These are phyloP conservation scores for Labeo catla DNA, from an alignment of 2,113 vertebrate species.

Conservation along the genomic window DNA sequence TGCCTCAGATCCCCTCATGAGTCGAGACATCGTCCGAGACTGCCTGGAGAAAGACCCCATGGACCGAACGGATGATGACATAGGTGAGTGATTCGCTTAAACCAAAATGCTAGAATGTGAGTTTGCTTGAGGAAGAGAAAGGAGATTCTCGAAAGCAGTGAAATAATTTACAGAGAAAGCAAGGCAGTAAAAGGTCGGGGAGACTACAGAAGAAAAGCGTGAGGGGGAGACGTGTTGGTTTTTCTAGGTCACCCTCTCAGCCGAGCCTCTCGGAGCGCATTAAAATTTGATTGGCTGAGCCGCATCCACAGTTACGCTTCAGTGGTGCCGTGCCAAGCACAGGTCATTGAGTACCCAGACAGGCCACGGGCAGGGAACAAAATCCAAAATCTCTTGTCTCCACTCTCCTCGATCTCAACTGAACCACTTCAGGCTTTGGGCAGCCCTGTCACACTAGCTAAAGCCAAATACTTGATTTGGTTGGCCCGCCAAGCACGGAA, in stretches of 20 bases:
- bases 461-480: conserved; percentile 3
- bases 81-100: conserved; percentile 79
- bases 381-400: not conserved
- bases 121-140: not conserved
- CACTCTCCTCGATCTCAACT: not conserved
- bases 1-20: conserved; percentile 95
- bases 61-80: conserved; percentile 96
- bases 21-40: conserved; percentile 94
- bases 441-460: conserved; percentile 33
- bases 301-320: conserved; percentile 51
- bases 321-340: conserved; percentile 69
- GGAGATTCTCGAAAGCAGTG: not conserved
- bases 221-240: conserved; percentile 34
- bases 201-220: not conserved
- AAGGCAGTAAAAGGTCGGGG: not conserved
- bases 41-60: conserved; percentile 98
- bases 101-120: not conserved
- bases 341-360: conserved; percentile 64
- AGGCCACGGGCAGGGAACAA: conserved; percentile 11
- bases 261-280: conserved; percentile 70
- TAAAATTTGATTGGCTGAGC: conserved; percentile 74
- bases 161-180: not conserved
- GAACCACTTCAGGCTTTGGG: not conserved
- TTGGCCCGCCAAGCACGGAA: conserved; percentile 23
- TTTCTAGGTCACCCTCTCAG: conserved; percentile 75